Evolutionary conservation across 2,797 vertebrate species (phyloP), one percentile per base, ranked within the genome.

Genomic region (Carcharodon carcharias): DNA sequence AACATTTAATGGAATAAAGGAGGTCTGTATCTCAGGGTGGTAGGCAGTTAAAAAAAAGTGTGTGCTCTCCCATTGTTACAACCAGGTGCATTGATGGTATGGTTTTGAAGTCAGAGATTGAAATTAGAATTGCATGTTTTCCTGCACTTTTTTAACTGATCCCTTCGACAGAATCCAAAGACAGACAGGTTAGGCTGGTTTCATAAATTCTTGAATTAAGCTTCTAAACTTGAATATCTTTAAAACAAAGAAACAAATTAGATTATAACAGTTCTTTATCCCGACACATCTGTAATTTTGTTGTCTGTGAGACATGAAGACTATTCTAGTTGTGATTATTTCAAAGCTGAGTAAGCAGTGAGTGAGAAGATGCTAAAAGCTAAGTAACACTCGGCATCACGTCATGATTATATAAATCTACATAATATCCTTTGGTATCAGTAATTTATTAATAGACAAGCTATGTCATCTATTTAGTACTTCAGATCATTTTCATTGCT

Each of bases 401-500:
- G n/a, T 12, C 11, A 77, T 35, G 35, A 77, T 77, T 77, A 77
- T 3, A 1, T 35, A 35, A 89, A 89, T 58, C 4, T 89, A 12
- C 26, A 35, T 12, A 89, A 4, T 89, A 9, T 14, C 4, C 11
- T 45, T 89, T 58, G 88, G 28, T 89, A 14, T 89, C 54, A 61
- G 35, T 77, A 77, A 73, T 73, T 73, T 73, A 73, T 89, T 89
- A 56, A 89, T 89, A 58, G 28, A 89, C 87, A 89, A 89, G 23
- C 8, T 31, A 56, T 56, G 3, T 14, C 26, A 31, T 31, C 9
- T 31, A 28, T 26, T 73, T 73, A 35, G 71, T 28, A 73, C 71
- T 35, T 73, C 28, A 8, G 4, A 73, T 73, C 31, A 31, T 73
- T 73, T 89, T 31, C 87, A 58, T 9, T 89, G 87, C 45, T 87